phyloP scores from a whole-genome alignment of 2,888 invertebrate genomes.

The Lampropteryx suffumata region DNA sequence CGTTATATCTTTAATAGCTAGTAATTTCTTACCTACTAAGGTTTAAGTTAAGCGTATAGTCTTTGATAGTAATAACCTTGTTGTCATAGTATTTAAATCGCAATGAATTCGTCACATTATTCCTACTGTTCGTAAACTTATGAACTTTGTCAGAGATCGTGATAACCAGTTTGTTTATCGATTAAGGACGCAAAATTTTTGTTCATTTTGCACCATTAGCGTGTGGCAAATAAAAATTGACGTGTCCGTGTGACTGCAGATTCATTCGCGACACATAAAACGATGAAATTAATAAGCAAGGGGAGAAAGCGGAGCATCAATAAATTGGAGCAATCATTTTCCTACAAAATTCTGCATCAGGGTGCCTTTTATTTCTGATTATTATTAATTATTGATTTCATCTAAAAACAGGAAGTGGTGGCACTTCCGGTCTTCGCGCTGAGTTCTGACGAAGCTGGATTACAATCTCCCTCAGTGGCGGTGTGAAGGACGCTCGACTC shows the following conservation, averaged over 20 bases:
- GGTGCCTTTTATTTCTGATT: conserved; percentile 17
- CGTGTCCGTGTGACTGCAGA: conserved; percentile 45
- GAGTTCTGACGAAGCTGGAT: conserved; percentile 50
- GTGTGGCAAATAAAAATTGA: conserved; percentile 50
- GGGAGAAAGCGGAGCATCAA: too few species aligned
- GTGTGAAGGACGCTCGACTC: conserved; percentile 56
- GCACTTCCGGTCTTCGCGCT: conserved; percentile 49
- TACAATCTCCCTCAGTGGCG: conserved; percentile 56
- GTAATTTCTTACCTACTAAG: too few species aligned
- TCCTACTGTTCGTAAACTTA: too few species aligned
- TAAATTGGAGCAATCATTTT: too few species aligned
- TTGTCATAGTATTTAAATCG: too few species aligned
- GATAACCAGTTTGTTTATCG: conserved; percentile 23
- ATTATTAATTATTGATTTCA: conserved; percentile 26
- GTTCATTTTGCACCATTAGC: conserved; percentile 40
- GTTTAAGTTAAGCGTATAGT: too few species aligned
- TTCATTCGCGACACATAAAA: too few species aligned
- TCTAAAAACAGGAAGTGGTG: conserved; percentile 25
- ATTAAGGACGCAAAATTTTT: conserved; percentile 29
- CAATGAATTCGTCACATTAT: too few species aligned
- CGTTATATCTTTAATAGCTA: too few species aligned
- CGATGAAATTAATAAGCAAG: too few species aligned
- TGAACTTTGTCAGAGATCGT: conserved; percentile 14
- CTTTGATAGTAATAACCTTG: too few species aligned
- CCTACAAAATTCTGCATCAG: too few species aligned